Evolutionary conservation across 2,888 invertebrate genomes (phyloP), one percentile per base, ranked within the genome.

Genomic region (Lepidocyrtoides sp.): DNA sequence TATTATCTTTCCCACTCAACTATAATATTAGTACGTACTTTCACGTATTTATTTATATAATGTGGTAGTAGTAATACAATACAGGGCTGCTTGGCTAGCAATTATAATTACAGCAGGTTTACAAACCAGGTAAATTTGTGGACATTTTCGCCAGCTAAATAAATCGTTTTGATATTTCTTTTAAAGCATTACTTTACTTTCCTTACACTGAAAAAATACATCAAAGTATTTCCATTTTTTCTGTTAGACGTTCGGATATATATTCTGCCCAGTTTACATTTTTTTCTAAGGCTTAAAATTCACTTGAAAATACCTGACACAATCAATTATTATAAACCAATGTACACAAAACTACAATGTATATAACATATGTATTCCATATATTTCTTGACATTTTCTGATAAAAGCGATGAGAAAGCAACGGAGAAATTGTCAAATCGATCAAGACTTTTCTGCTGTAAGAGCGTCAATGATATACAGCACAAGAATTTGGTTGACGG

Each of bases 71-170:
- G 17, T 32, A 17, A 32, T 36, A 69, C 36, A 36, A 12, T 36
- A 29, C 17, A 69, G 36, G 32, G 36, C 36, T 69, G 69, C 2
- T 2, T 26, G 10, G 23, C 4, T 29, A 63, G 23, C 69, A 69
- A 36, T 36, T 17, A 32, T 41, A 69, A 36, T 41, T 10, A 69
- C 23, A 36, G 17, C 20, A 36, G 29, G 12, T 32, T n/a, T 36
- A 17, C 69, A 69, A 69, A 66, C 66, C 29, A 66, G 66, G 32
- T 32, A 66, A 66, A 66, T 29, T 66, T 8, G 44, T 10, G 51
- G 51, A 54, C 51, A 54, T 17, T 17, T 54, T 54, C 48, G 12
- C 54, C 4, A 20, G 17, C n/a, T 51, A 2, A 51, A 2, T 51
- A 10, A 51, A 2, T 5, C 14, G 51, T 51, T 51, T 51, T 14